Evolutionary conservation across 2,888 invertebrate genomes (phyloP), one percentile per base, ranked within the genome.

Genomic region (Dolomedes plantarius): DNA sequence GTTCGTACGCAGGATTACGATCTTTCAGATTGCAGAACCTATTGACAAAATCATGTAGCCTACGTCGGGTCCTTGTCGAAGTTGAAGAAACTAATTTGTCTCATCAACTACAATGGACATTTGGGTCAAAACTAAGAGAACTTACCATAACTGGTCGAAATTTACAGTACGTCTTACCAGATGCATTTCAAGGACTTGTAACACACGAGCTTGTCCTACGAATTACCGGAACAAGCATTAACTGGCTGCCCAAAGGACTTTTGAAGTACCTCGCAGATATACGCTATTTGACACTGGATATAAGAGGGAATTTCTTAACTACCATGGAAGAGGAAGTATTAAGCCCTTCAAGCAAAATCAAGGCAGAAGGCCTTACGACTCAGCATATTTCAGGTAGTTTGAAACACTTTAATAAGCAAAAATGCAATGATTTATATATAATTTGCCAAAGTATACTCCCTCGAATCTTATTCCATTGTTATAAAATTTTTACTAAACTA

Each of bases 311-410:
- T 92, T 94, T 94, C 92, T 93, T 97, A 90, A 94, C 94, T 41
- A 94, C 94, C 83, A 93, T 97, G 88, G 95, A 95, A 91, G 95
- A 96, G 75, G 95, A 96, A 88, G 95, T 95, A 88, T 95, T 97
- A 95, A 95, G 32, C 96, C 97, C 91, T 94, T 95, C 89, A 95
- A 74, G 46, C 27, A 77, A 65, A 28, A 41, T 71, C 3, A 64
- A 62, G 9, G 13, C 71, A 0, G 76, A 82, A 31, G 78, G 71
- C 6, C 39, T 72, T 41, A 87, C 75, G n/a, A 87, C 88, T 13
- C 80, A 88, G 56, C 88, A 88, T 41, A 88, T 88, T 16, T 79
- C 86, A 19, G 88, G 88, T 87, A 36, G 29, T n/a, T n/a, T n/a
- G n/a, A n/a, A n/a, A n/a, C n/a, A n/a, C n/a, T n/a, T n/a, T n/a